phyloP scores from a whole-genome alignment of 1,140 invertebrate species.

The Aphelenchoides besseyi region DNA sequence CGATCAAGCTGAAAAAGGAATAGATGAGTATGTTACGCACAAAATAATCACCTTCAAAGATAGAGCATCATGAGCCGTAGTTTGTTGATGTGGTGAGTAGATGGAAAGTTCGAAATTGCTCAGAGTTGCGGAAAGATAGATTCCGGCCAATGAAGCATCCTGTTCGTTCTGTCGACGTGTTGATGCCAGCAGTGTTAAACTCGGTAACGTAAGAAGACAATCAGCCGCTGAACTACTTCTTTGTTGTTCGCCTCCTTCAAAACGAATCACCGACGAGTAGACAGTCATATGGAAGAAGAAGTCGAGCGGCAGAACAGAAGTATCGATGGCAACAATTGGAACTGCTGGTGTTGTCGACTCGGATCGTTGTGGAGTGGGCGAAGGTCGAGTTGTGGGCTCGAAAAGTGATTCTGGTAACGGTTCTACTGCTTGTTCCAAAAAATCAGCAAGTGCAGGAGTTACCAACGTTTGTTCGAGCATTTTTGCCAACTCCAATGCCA shows the following conservation, averaged over 20 bases:
- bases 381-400: constrained; percentile 43
- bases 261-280: constrained; percentile 89
- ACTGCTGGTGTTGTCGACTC: constrained; percentile 29
- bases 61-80: constrained; percentile 51
- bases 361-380: constrained; percentile 27
- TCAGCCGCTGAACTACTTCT: constrained; percentile 14
- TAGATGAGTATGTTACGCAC: too few relatives aligned
- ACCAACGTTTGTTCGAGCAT: constrained; percentile 76
- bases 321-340: constrained; percentile 55
- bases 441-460: constrained; percentile 87
- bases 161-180: constrained; percentile 63
- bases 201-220: constrained; percentile 90
- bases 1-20: too few relatives aligned
- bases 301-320: constrained; percentile 90
- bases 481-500: constrained; percentile 53
- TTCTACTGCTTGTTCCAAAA: constrained; percentile 86
- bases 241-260: constrained; percentile 64
- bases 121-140: constrained; percentile 55
- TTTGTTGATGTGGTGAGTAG: constrained; percentile 53
- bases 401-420: constrained; percentile 69
- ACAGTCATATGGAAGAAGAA: constrained; percentile 97
- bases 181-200: constrained; percentile 73
- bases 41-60: too few relatives aligned
- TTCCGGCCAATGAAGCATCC: constrained; percentile 46
- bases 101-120: constrained; percentile 52